Evolutionary conservation across 53 echinoderm and acorn worm genomes (phyloP), one percentile per base, ranked within the genome.

Genomic region (Astropecten irregularis): DNA sequence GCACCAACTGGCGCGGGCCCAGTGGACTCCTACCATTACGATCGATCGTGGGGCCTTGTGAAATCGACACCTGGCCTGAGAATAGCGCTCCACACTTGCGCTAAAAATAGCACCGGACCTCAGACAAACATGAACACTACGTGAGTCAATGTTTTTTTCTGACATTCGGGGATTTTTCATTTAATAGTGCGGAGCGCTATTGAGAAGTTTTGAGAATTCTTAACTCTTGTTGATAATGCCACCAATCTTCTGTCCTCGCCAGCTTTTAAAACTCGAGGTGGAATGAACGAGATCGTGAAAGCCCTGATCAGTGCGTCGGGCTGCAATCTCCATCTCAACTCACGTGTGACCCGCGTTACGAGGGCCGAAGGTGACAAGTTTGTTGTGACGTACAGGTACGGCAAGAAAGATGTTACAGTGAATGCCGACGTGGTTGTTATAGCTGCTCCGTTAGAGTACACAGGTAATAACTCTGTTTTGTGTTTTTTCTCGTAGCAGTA

Each of bases 371-470:
- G 26, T 11, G 62, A 48, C 34, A 4, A 35, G 46, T 84, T 68
- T 35, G 47, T 18, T 14, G 84, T 84, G 57, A 30, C 30, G 47
- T 84, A 84, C 71, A 30, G 39, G 11, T 18, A 31, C 14, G 19
- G 14, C 5, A 26, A 22, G 3, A 15, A 18, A 0, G 47, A 64
- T 6, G 8, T 15, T 0, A 63, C 28, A 20, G 26, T 49, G 3
- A 27, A 9, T 47, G 86, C 86, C 2, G 86, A 86, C 15, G 37
- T 20, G 14, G 76, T 86, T 36, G 50, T 86, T 5, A 49, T 86
- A 14, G 86, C 86, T 34, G 66, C 86, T 4, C 86, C 86, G 38
- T 20, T 86, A 5, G 86, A 86, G n/a, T 65, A 62, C 73, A 23
- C 76, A 76, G 76, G 86, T 86, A 48, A 4, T 9, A 27, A 58